Evolutionary conservation across 2,113 vertebrate species (phyloP), one percentile per base, ranked within the genome.

Genomic region (Pelecanus crispus): DNA sequence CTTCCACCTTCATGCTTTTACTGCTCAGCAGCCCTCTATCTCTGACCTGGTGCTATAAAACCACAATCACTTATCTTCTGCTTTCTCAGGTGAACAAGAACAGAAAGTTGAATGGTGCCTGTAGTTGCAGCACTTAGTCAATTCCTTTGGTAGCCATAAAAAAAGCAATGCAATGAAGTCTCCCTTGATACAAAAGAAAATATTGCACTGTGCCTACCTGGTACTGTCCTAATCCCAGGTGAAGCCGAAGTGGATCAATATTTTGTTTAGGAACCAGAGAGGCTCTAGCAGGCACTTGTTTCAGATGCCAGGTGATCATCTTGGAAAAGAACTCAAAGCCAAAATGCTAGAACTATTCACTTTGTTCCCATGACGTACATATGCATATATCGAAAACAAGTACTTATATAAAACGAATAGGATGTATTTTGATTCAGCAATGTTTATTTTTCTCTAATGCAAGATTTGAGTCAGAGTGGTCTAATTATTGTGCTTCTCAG

Each of bases 371-470:
- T 26, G 80, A 65, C 0, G 1, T 52, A 6, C 44, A 17, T 72
- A 18, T 53, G 24, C 38, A 31, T 38, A 15, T 77, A 47, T 7
- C 2, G 1, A 63, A 45, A 91, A 32, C 44, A 90, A 66, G 45
- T 44, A 36, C 19, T 80, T 58, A 10, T 15, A 40, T 26, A 10
- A 59, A 80, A 80, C 21, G 73, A 71, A 29, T 13, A 50, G 34
- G 36, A 56, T 47, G 11, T 47, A 14, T 96, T 95, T 94, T 81
- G 31, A 78, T 90, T 94, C 16, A 56, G 29, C 14, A 81, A 81
- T 70, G 9, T 28, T 80, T 94, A 21, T 91, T 85, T 96, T 85
- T 93, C 90, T 95, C 77, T 85, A 81, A 88, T 56, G 79, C 31
- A 73, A 59, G 53, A 94, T 86, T 75, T 68, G 55, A 52, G 52